Base-by-base conservation (phyloP, 2,797 vertebrate genomes). In the Scolopax rusticola region DNA sequence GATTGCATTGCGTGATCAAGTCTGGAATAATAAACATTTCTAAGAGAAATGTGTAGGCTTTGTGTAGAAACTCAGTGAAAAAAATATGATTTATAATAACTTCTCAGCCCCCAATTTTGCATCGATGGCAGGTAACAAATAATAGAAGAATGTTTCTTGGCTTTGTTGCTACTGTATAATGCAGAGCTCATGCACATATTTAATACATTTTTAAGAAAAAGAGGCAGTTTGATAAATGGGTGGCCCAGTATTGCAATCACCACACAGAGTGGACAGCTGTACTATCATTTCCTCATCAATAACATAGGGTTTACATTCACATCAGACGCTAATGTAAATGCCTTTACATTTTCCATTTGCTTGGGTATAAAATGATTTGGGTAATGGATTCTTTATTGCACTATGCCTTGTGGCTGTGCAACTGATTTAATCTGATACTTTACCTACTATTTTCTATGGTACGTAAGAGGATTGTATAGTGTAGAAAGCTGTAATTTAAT, bases 331-430 rank as follows among this genome's bases (percentile, higher is more conserved):
- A 84, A 96, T 94, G 64, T 89, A 91, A 91, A 87, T 84, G 57
- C 75, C 89, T 94, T 92, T 90, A 75, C 30, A 21, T 97, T 96
- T 95, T 96, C 84, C 2, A 3, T 96, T 94, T 94, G 73, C 79
- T 92, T 95, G 83, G 74, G 53, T 92, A 77, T 89, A 90, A 96
- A 91, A 85, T 96, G 38, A 93, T 78, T 83, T 79, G 48, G 82
- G 14, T 93, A 97, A 95, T 95, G 84, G 83, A 69, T 84, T 93
- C 77, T 91, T 96, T 78, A 81, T 57, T 92, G 75, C 47, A 82
- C 51, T 61, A 71, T 91, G 79, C 81, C 88, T 97, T 85, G 75
- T 93, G 85, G 93, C 67, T 87, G 36, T 87, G 78, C 93, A 89
- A 81, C 86, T 93, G 41, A 51, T 94, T 96, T 95, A 87, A 68